phyloP scores from a whole-genome alignment of 2,113 vertebrate genomes.

The Ageneiosus marmoratus region DNA sequence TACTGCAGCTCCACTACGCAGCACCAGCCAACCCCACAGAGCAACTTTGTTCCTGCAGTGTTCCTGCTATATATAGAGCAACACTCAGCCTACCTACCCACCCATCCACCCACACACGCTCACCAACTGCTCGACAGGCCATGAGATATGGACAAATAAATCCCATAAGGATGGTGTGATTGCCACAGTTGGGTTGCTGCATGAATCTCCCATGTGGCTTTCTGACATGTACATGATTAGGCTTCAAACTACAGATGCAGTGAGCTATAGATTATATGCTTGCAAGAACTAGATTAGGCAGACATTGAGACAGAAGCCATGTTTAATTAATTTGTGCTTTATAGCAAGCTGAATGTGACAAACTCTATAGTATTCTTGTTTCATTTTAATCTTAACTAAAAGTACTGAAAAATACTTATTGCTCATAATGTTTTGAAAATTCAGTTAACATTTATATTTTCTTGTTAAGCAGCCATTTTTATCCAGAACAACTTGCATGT shows the following conservation, averaged over 20 bases:
- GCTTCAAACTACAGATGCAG: not conserved
- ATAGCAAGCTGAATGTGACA: not conserved
- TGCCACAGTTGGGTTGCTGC: not conserved
- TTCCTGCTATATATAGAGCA: conserved; percentile 46
- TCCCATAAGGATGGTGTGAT: conserved; percentile 17
- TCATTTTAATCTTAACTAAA: not conserved
- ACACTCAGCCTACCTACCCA: too few species aligned
- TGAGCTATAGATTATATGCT: not conserved
- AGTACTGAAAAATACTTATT: not conserved
- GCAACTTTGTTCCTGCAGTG: conserved; percentile 44
- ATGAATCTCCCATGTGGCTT: not conserved
- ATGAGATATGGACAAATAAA: conserved; percentile 31
- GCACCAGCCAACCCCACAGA: conserved; percentile 27
- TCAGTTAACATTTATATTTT: not conserved
- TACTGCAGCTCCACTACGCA: not conserved
- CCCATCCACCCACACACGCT: not conserved
- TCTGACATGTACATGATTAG: not conserved
- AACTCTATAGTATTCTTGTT: too few species aligned
- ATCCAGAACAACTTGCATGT: not conserved
- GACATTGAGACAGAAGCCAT: not conserved
- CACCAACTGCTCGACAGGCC: conserved; percentile 24
- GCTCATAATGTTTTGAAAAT: not conserved
- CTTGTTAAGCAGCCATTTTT: not conserved
- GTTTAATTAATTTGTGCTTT: not conserved
- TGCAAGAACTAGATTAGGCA: not conserved